These are phyloP conservation scores for Oreochromis grahami DNA, from an alignment of 2,797 vertebrate genomes.

Conservation along the genomic window DNA sequence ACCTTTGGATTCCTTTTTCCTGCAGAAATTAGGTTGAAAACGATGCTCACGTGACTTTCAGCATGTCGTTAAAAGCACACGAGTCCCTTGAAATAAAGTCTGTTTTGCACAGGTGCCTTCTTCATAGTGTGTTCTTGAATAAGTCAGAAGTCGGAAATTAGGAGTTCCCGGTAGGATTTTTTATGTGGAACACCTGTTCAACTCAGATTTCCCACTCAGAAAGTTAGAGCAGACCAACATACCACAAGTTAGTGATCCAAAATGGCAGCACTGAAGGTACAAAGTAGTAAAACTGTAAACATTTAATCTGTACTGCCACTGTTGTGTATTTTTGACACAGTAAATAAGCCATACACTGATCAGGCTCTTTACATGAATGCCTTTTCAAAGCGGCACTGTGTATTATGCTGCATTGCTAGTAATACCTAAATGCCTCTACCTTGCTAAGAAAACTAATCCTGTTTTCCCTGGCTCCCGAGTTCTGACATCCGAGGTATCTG, in stretches of 20 bases:
- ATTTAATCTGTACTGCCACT: background rate
- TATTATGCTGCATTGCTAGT: background rate
- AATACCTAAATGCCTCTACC: background rate
- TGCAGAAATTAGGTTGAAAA: background rate
- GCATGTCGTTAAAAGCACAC: background rate
- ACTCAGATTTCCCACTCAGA: background rate
- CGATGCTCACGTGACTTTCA: background rate
- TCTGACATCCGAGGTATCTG: background rate
- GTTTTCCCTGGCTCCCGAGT: background rate
- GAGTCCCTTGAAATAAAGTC: background rate
- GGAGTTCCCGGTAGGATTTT: background rate
- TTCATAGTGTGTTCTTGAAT: background rate
- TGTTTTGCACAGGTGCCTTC: background rate
- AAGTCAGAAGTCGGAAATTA: fast-evolving
- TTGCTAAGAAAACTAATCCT: background rate
- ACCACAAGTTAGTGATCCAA: background rate
- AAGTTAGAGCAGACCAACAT: background rate
- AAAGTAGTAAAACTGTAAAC: background rate
- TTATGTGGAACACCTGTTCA: background rate
- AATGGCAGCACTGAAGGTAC: background rate
- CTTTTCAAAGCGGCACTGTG: background rate
- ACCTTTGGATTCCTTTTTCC: background rate
- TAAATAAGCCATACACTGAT: background rate
- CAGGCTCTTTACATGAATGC: background rate
- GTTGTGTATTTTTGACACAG: background rate